Conservation (phyloP, 2,113 vertebrate species). For the Amphiprion ocellaris region DNA sequence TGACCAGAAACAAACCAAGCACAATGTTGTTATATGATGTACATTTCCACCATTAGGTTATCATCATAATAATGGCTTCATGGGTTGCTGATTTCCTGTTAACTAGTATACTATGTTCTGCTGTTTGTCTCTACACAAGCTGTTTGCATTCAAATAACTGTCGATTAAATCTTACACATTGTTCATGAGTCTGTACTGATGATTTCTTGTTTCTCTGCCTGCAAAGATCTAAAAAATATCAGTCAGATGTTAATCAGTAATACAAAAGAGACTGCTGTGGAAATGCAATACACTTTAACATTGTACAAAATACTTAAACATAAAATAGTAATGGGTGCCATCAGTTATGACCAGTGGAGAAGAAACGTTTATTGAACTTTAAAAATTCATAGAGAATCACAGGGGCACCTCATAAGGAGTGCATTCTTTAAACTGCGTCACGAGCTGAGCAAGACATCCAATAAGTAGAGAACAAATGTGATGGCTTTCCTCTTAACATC, state of each 20-base stretch:
- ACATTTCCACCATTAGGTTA: background rate
- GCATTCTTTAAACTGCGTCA: slow-evolving; percentile 74
- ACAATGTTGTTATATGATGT: background rate
- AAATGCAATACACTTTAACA: slow-evolving; percentile 34
- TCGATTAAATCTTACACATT: background rate
- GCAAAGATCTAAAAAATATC: slow-evolving; percentile 5
- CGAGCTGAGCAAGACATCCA: slow-evolving; percentile 47
- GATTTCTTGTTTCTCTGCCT: background rate
- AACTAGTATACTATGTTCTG: background rate
- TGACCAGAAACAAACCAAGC: no score
- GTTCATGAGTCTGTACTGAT: background rate
- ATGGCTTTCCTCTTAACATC: slow-evolving; percentile 41
- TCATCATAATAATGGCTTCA: background rate
- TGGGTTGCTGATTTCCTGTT: no score
- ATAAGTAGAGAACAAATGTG: slow-evolving; percentile 58
- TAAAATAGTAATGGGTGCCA: slow-evolving; percentile 69
- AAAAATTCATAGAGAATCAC: slow-evolving; percentile 77
- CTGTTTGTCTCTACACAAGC: background rate
- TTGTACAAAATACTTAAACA: slow-evolving; percentile 56
- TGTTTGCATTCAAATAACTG: background rate
- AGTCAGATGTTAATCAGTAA: background rate
- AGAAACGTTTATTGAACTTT: slow-evolving; percentile 78
- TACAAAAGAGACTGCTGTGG: slow-evolving; percentile 4
- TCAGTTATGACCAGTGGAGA: slow-evolving; percentile 69
- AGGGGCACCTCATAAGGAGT: slow-evolving; percentile 62